Percentiles rank a stretch among this genome's conserved stretches.
These are phyloP conservation scores for Thermophis baileyi DNA, from an alignment of 2,113 vertebrate species.

Conservation along the genomic window DNA sequence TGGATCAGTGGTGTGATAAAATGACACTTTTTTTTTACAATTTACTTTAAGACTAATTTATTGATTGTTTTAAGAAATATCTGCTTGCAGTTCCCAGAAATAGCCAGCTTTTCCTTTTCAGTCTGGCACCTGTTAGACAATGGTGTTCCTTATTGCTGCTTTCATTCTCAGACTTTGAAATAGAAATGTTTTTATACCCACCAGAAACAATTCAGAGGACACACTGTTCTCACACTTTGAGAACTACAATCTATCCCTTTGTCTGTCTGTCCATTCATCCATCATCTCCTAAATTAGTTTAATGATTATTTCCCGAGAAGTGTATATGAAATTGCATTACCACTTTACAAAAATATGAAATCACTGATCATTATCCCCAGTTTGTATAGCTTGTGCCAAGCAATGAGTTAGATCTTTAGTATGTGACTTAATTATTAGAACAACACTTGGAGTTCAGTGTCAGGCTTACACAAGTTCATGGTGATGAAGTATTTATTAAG, in stretches of 20 bases:
- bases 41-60: not conserved
- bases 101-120: not conserved
- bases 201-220: not conserved
- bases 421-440: not conserved
- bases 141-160: not conserved
- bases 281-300: not conserved
- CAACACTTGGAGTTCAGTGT: not conserved
- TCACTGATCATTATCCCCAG: not conserved
- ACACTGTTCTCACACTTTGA: not conserved
- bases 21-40: not conserved
- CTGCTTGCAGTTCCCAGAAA: not conserved
- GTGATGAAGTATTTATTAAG: not conserved
- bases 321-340: not conserved
- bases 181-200: not conserved
- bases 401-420: not conserved
- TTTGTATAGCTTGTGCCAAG: not conserved
- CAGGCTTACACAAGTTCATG: not conserved
- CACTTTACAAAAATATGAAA: not conserved
- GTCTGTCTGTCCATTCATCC: not conserved
- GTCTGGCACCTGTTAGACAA: not conserved
- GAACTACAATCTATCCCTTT: not conserved
- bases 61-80: not conserved
- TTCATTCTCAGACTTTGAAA: not conserved
- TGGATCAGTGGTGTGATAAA: not conserved
- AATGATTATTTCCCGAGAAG: not conserved